Conservation (phyloP, 2,888 invertebrate genomes). For the Sabatieria punctata region DNA sequence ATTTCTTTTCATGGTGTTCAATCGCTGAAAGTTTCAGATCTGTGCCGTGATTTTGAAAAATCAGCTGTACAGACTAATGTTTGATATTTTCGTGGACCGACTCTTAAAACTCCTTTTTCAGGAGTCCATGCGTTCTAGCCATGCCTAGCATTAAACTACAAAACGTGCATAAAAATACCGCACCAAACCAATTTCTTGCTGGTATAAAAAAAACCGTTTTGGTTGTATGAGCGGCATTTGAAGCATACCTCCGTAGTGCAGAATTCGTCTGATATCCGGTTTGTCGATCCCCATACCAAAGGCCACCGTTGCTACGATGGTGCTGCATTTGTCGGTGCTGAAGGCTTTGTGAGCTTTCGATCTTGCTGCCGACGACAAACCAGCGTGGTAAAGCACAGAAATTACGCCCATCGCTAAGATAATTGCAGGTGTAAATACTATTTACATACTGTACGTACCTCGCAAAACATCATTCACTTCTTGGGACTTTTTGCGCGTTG, state of each 20-base stretch:
- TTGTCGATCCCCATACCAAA: conserved; percentile 43
- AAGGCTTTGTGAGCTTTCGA: conserved; percentile 46
- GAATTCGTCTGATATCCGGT: conserved; percentile 47
- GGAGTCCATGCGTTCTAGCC: too few relatives aligned
- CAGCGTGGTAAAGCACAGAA: conserved; percentile 50
- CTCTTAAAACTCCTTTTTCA: too few relatives aligned
- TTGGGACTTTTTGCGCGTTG: conserved; percentile 46
- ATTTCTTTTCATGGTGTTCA: too few relatives aligned
- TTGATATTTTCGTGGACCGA: too few relatives aligned
- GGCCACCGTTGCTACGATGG: conserved; percentile 39
- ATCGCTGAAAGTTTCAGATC: too few relatives aligned
- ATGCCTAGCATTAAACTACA: too few relatives aligned
- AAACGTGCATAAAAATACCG: too few relatives aligned
- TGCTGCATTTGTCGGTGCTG: conserved; percentile 42
- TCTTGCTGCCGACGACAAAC: conserved; percentile 39
- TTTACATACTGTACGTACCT: conserved; percentile 22
- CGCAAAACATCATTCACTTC: conserved; percentile 37
- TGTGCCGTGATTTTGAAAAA: too few relatives aligned
- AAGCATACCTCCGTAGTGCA: conserved; percentile 47
- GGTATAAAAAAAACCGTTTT: conserved; percentile 5
- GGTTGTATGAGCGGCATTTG: neutral
- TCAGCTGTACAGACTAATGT: too few relatives aligned
- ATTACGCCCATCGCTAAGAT: conserved; percentile 37
- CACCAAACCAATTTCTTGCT: too few relatives aligned
- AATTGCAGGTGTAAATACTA: conserved; percentile 1